Evolutionary conservation across 2,888 invertebrate species (phyloP).

Genomic region (Ectropis crepuscularia): DNA sequence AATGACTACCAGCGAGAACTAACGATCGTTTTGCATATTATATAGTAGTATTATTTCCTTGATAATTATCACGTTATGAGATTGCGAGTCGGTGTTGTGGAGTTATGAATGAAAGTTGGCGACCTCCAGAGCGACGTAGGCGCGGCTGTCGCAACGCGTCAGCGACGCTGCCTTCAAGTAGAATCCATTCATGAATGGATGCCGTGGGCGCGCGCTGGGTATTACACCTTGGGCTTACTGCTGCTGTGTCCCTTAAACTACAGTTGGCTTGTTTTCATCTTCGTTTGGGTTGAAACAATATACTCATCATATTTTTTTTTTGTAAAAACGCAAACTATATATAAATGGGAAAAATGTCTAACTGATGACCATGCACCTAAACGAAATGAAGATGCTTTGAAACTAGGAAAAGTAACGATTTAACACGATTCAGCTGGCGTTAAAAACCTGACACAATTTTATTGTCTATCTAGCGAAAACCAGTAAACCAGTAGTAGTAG

Average conservation of each 20-base stretch:
- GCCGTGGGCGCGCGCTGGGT: conserved; percentile 64
- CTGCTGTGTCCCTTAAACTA: conserved; percentile 6
- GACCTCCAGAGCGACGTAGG: conserved; percentile 78
- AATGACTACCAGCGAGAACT: neutral
- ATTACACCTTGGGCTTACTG: conserved; percentile 35
- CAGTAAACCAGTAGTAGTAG: too few relatives aligned
- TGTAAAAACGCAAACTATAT: too few relatives aligned
- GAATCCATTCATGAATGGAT: conserved; percentile 71
- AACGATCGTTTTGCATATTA: conserved; percentile 16
- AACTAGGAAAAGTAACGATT: too few relatives aligned
- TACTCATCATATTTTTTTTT: too few relatives aligned
- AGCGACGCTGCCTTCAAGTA: conserved; percentile 33
- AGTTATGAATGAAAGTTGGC: conserved; percentile 82
- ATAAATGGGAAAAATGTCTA: too few relatives aligned
- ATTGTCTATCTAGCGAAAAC: too few relatives aligned
- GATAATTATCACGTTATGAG: conserved; percentile 43
- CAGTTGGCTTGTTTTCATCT: too few relatives aligned
- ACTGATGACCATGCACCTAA: too few relatives aligned
- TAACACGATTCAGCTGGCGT: too few relatives aligned
- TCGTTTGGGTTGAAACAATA: too few relatives aligned
- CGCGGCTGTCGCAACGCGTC: conserved; percentile 71
- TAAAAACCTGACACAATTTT: too few relatives aligned
- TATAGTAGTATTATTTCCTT: conserved; percentile 38
- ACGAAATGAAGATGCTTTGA: too few relatives aligned
- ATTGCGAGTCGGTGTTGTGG: conserved; percentile 39